Percentiles rank a stretch among this genome's conserved stretches.
Conservation (phyloP, 1,140 invertebrate species). For the Vanessa tameamea region DNA sequence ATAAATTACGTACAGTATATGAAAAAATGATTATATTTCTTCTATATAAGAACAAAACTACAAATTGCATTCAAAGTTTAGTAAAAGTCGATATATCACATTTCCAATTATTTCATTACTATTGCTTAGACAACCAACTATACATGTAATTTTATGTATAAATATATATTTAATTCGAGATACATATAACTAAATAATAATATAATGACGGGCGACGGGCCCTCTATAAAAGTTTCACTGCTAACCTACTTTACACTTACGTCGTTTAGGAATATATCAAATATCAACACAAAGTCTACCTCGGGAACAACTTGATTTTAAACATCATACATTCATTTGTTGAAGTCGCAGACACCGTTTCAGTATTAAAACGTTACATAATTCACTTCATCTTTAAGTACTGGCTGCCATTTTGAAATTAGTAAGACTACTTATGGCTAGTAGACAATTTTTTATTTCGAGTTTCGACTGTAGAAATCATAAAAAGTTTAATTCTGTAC, state of each 20-base stretch:
- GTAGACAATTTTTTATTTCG: neutral
- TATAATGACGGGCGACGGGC: constrained; percentile 30
- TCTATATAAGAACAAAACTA: constrained; percentile 4
- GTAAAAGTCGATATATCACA: constrained; percentile 63
- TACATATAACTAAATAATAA: constrained; percentile 31
- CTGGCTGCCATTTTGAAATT: constrained; percentile 13
- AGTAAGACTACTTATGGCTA: neutral
- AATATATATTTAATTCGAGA: constrained; percentile 55
- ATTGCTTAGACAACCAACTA: constrained; percentile 50
- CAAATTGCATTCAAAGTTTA: constrained; percentile 34
- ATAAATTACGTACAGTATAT: neutral
- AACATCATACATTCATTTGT: constrained; percentile 19
- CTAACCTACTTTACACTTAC: constrained; percentile 69
- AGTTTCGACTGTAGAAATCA: neutral
- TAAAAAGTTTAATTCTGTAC: too few relatives aligned
- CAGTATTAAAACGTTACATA: neutral
- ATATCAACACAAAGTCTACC: constrained; percentile 57
- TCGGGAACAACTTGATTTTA: constrained; percentile 43
- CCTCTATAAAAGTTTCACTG: constrained; percentile 41
- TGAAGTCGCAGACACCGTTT: constrained; percentile 1
- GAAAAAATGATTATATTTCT: neutral
- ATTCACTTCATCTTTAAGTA: constrained; percentile 21
- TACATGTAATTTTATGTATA: constrained; percentile 41
- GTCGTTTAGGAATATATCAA: constrained; percentile 65
- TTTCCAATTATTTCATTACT: constrained; percentile 57